Base-by-base conservation (phyloP, 92 coral and sea anemone genomes). In the Porites evermanni region DNA sequence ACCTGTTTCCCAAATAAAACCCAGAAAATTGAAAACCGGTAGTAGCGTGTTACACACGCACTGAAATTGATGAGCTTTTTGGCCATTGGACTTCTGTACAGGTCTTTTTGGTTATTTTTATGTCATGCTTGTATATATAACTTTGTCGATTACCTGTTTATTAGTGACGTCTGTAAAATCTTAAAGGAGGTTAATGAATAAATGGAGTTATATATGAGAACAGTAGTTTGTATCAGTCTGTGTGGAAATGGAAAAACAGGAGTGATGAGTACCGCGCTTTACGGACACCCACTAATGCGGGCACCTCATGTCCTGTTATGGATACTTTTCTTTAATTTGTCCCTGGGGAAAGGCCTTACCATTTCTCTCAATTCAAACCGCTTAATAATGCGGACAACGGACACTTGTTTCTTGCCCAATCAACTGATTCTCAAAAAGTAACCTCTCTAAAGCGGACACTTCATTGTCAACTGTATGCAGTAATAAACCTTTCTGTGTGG, bases 81-180 rank as follows among this genome's bases (percentile, higher is more conserved):
- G 65, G 13, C 51, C 38, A 63, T 44, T 81, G 26, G 58, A 44
- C 54, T 18, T 81, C 69, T 81, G 68, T 81, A 70, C 70, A 81
- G 53, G 59, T 38, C 47, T 38, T 38, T 38, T 38, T 53, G 50
- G 69, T 59, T 79, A 56, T 79, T 79, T 81, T 81, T 81, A 81
- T 78, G n/a, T 59, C 68, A 19, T 81, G 86, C 70, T 67, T 70
- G 74, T 81, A 68, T 59, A 74, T 75, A 70, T 70, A 54, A 50
- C 68, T 71, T 81, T 54, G 26, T 70, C 60, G 58, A 59, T 70
- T 70, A 60, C 58, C 38, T 70, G 53, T 67, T 79, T 16, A 54
- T 18, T 26, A 29, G 32, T 16, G 32, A 58, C 77, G 21, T 60
- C 44, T 70, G 12, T 32, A 59, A 66, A 68, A 59, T 81, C 23